Base-by-base conservation (phyloP, 2,888 invertebrate species). In the Cecidostiba fungosa region DNA sequence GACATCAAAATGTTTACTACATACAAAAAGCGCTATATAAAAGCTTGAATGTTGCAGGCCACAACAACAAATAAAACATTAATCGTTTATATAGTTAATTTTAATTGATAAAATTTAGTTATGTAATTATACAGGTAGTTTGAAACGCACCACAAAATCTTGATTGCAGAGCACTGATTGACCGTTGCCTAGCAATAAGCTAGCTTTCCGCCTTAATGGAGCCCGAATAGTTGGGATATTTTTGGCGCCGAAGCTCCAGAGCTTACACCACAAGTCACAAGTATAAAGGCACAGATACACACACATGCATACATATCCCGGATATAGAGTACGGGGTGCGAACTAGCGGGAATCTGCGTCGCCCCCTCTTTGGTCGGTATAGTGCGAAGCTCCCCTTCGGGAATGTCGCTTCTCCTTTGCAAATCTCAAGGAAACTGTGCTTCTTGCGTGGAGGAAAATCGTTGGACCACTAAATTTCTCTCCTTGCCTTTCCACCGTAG, bases 211-310 rank as follows among this genome's bases (percentile, higher is more conserved):
- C 87, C 84, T 88, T 91, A 90, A 92, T 91, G 88, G 90, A 81
- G 84, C 84, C 23, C 85, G 87, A 92, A 92, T 92, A 91, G 91
- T 91, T 91, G 89, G 87, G 88, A 92, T 92, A 91, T 91, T 92
- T 91, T 90, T 90, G 89, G 89, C 87, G 83, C 88, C 80, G 87
- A 86, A 73, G 82, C 85, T 85, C 87, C 74, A 85, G 59, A 32
- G 16, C 23, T n/a, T 59, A 6, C 23, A 59, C 23, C 54, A 62
- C 39, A 43, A 62, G 29, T 29, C 26, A 43, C 43, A 16, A 62
- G 66, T 8, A 66, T 36, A 54, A 32, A 62, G 14, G 32, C 23
- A 12, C 19, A 26, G 10, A 26, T 4, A 43, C 8, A 74, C 16
- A 72, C 12, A 19, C 8, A 26, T 26, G 12, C 10, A 16, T 47